phyloP scores from a whole-genome alignment of 2,113 vertebrate genomes.

The Megaleporinus macrocephalus region DNA sequence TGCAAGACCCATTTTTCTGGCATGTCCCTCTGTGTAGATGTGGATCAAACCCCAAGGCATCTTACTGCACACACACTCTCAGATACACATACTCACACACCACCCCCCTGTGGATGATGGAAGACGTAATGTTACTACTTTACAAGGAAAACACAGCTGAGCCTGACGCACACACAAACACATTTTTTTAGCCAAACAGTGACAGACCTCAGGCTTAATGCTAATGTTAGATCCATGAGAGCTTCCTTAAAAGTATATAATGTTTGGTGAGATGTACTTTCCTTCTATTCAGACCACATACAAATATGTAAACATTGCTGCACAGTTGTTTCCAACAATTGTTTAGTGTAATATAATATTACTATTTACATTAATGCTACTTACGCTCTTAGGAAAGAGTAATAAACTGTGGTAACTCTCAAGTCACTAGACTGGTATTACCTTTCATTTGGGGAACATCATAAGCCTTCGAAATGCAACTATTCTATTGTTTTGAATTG shows the following conservation, averaged over 20 bases:
- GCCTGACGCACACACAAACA: background rate
- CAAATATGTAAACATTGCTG: no score
- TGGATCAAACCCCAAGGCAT: conserved; percentile 1
- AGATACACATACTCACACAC: conserved; percentile 28
- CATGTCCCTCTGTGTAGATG: conserved; percentile 18
- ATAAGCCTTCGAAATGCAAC: no score
- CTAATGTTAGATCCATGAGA: background rate
- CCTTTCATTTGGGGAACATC: no score
- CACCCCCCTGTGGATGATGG: conserved; percentile 44
- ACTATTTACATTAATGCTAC: no score
- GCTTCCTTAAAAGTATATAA: background rate
- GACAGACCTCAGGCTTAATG: background rate
- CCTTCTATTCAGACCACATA: background rate
- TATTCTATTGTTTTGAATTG: no score
- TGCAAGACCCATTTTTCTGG: no score
- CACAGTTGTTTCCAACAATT: no score
- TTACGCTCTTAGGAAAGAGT: no score
- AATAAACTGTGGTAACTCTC: no score
- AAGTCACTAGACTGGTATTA: no score
- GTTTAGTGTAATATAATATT: no score
- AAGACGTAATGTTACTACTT: conserved; percentile 50
- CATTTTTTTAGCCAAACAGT: background rate
- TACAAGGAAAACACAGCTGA: conserved; percentile 53
- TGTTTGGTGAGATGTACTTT: background rate
- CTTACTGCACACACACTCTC: background rate